A percentile compares a stretch with the other conserved stretches of the same genome.
phyloP scores from a whole-genome alignment of 2,888 invertebrate species.

The Euplexia lucipara region DNA sequence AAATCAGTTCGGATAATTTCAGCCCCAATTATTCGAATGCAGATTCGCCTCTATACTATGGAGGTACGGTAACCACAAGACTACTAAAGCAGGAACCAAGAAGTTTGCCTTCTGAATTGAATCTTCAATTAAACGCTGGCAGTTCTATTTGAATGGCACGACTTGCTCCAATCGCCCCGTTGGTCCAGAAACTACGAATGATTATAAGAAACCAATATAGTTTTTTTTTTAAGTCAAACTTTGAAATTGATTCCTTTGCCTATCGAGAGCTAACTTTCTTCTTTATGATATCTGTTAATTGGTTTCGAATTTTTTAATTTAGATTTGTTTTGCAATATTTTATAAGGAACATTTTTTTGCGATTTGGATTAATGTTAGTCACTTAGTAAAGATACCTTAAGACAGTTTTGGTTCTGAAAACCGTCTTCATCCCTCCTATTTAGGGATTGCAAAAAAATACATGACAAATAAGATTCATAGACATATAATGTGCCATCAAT shows the following conservation, averaged over 20 bases:
- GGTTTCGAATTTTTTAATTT: conserved; percentile 23
- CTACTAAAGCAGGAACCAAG: conserved; percentile 48
- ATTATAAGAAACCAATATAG: conserved; percentile 57
- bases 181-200: conserved; percentile 53
- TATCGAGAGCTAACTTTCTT: conserved; percentile 38
- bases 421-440: no score
- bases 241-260: conserved; percentile 53
- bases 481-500: no score
- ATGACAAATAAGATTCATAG: no score
- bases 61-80: conserved; percentile 43
- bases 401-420: no score
- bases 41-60: conserved; percentile 37
- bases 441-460: no score
- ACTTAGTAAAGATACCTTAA: no score
- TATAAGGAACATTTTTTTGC: neutral
- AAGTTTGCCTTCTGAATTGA: conserved; percentile 76
- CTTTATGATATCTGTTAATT: conserved; percentile 49
- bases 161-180: conserved; percentile 27
- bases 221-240: conserved; percentile 51
- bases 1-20: conserved; percentile 57
- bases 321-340: conserved; percentile 5
- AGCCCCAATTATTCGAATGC: conserved; percentile 56
- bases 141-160: conserved; percentile 53
- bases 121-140: conserved; percentile 75
- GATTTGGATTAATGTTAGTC: neutral